Percentiles rank a stretch among this genome's conserved stretches.
Conservation (phyloP, 2,888 invertebrate species). For the Latheticus oryzae region DNA sequence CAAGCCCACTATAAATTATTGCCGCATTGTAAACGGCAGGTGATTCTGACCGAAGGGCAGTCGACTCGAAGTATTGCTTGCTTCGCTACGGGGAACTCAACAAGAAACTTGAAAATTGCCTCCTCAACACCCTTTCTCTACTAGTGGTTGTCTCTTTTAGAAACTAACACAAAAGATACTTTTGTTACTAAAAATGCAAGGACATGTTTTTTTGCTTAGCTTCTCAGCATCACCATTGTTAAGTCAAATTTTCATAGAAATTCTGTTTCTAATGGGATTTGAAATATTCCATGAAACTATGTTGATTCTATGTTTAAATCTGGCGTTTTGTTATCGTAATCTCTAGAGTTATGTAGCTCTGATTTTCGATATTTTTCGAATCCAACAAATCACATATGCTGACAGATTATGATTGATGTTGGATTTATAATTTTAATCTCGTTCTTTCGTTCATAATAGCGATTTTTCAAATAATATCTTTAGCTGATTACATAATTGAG, state of each 20-base stretch:
- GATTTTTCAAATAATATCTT: no score
- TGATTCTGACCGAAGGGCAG: constrained; percentile 48
- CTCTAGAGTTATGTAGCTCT: constrained; percentile 18
- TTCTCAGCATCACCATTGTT: background rate
- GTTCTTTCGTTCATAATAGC: constrained; percentile 5
- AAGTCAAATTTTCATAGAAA: constrained; percentile 3
- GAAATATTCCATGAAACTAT: no score
- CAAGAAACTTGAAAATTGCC: constrained; percentile 32
- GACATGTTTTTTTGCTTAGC: constrained; percentile 22
- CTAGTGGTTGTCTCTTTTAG: constrained; percentile 7
- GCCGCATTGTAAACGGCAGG: constrained; percentile 58
- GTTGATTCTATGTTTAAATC: constrained; percentile 11
- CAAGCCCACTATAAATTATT: constrained; percentile 59
- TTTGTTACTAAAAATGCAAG: constrained; percentile 32
- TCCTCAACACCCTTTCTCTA: constrained; percentile 29
- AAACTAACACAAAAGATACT: constrained; percentile 10
- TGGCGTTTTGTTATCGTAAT: constrained; percentile 13
- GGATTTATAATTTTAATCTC: constrained; percentile 32
- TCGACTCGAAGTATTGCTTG: constrained; percentile 27
- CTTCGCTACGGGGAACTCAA: constrained; percentile 33
- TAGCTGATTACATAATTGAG: no score
- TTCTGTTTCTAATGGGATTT: no score
- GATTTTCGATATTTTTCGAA: constrained; percentile 25
- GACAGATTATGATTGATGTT: constrained; percentile 33
- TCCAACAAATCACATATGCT: constrained; percentile 13